These are phyloP conservation scores for Drosophila bocki DNA, from an alignment of 1,140 invertebrate genomes.

Conservation along the genomic window DNA sequence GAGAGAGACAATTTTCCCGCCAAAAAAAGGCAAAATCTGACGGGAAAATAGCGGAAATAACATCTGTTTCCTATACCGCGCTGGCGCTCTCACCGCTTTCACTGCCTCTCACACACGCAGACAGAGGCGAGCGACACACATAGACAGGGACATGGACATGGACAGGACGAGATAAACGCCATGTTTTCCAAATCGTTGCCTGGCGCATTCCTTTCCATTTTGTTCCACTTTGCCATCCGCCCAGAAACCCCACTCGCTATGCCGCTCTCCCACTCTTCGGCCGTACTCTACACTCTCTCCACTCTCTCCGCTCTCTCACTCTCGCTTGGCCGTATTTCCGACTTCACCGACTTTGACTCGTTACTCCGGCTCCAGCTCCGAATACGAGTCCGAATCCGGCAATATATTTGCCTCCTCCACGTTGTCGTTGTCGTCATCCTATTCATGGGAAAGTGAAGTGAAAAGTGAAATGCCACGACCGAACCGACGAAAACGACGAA, in stretches of 20 bases:
- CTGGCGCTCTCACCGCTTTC: conserved; percentile 78
- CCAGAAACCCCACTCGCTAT: conserved; percentile 34
- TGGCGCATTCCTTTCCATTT: conserved; percentile 78
- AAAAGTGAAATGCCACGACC: conserved; percentile 80
- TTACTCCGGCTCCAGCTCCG: conserved; percentile 59
- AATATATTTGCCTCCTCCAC: conserved; percentile 45
- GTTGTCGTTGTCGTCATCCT: conserved; percentile 53
- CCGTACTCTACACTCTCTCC: conserved; percentile 25
- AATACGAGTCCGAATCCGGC: conserved; percentile 31
- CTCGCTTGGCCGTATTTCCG: conserved; percentile 75
- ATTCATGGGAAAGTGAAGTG: conserved; percentile 82
- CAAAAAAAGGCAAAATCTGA: neutral
- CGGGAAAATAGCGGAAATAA: neutral
- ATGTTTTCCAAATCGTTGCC: conserved; percentile 71
- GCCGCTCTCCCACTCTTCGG: conserved; percentile 26
- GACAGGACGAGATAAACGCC: conserved; percentile 39
- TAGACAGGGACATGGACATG: conserved; percentile 41
- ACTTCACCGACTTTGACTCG: conserved; percentile 81
- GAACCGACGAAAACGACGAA: conserved; percentile 39
- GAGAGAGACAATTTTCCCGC: no score
- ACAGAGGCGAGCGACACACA: conserved; percentile 55
- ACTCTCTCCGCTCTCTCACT: conserved; percentile 59
- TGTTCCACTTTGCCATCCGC: conserved; percentile 75
- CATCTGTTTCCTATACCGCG: conserved; percentile 45
- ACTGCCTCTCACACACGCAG: conserved; percentile 53